Base-by-base conservation (phyloP, 2,797 vertebrate genomes). In the Esox lucius region DNA sequence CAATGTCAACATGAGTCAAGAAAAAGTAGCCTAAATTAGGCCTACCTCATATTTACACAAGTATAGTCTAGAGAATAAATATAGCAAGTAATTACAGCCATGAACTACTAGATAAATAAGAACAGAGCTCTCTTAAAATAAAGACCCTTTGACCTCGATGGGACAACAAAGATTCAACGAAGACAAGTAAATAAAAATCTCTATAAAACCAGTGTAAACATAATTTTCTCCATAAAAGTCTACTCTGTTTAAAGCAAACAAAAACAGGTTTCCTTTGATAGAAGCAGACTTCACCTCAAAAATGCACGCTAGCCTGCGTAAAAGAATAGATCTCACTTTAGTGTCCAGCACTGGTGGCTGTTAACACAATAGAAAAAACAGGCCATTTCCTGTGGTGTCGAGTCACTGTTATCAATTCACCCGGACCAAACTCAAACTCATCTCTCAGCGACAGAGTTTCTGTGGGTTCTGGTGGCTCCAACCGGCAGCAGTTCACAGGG, bases 401-500 rank as follows among this genome's bases (percentile, higher is more conserved):
- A 56, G 53, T 17, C n/a, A 11, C 53, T 8, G n/a, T 8, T 22
- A 22, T 59, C 53, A n/a, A n/a, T 16, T 2, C n/a, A 22, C 53
- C 53, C n/a, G 8, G 19, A 56, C n/a, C 2, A 9, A 11, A 11
- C n/a, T 2, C 53, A 59, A 59, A 59, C 19, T 17, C 16, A 56
- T 56, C 51, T 59, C 53, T 53, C n/a, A 6, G 7, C n/a, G 53
- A n/a, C 7, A 1, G 8, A 3, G n/a, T 59, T n/a, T 59, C 53
- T 22, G 53, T n/a, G n/a, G n/a, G 53, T 16, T 9, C n/a, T 22
- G n/a, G 53, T 11, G 53, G 53, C 53, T 56, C 53, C 53, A 42
- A 42, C 1, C 8, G n/a, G 68, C 68, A 66, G 24, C 84, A 79
- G 91, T 90, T 93, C 91, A 91, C 78, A 19, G 90, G 85, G 92